Evolutionary conservation across 2,888 invertebrate genomes (phyloP).

Genomic region (Syrphus vitripennis): DNA sequence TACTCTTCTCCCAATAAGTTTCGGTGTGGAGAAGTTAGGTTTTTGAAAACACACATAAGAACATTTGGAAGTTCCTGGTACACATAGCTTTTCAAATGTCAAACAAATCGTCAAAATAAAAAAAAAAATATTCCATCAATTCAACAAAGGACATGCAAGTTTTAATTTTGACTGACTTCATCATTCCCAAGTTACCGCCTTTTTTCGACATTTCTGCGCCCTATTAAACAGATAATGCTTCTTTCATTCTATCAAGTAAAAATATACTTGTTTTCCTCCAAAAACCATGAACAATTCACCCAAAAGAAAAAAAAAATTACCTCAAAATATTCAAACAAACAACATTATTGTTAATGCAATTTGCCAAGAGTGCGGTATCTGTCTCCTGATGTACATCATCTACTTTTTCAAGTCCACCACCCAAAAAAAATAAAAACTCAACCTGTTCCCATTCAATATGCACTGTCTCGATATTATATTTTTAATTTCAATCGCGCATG

Average conservation of each 20-base stretch:
- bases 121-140: background rate
- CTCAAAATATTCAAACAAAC: conserved; percentile 39
- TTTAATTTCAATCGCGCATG: conserved; percentile 57
- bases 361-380: conserved; percentile 38
- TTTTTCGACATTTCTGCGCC: conserved; percentile 6
- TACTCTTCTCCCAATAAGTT: too few species aligned
- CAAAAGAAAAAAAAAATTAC: conserved; percentile 7
- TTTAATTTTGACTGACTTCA: conserved; percentile 23
- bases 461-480: conserved; percentile 68
- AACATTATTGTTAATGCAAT: conserved; percentile 59
- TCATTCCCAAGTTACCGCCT: conserved; percentile 42
- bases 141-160: background rate
- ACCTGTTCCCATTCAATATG: conserved; percentile 67
- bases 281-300: conserved; percentile 54
- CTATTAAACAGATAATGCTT: background rate
- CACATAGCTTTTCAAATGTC: background rate
- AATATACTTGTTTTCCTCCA: conserved; percentile 31
- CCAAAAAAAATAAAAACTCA: conserved; percentile 31
- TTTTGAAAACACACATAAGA: too few species aligned
- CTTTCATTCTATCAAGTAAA: background rate
- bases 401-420: background rate
- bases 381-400: background rate
- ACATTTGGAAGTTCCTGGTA: too few species aligned
- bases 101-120: background rate
- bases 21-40: too few species aligned